Evolutionary conservation across 2,888 invertebrate genomes (phyloP).

Genomic region (Venusia cambrica): DNA sequence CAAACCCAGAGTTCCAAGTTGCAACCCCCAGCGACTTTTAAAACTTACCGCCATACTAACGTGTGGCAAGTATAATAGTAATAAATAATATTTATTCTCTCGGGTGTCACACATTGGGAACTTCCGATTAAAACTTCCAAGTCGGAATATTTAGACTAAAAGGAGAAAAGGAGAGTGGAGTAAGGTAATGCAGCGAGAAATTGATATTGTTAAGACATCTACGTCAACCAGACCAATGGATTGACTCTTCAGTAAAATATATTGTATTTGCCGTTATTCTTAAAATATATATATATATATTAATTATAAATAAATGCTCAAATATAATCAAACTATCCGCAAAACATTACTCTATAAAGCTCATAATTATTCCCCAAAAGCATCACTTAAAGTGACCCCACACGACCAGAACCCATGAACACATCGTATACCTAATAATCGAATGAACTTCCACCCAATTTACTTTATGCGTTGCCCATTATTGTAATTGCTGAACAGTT

Average conservation of each 20-base stretch:
- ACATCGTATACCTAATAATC: conserved; percentile 57
- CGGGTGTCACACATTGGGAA: conserved; percentile 43
- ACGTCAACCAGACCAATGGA: too few species aligned
- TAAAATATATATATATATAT: too few species aligned
- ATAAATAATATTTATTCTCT: conserved; percentile 51
- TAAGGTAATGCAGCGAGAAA: conserved; percentile 16
- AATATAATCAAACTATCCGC: too few species aligned
- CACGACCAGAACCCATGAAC: conserved; percentile 40
- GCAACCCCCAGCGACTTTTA: conserved; percentile 47
- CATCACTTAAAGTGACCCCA: conserved; percentile 43
- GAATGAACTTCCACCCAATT: conserved; percentile 65
- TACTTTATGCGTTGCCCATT: conserved; percentile 68
- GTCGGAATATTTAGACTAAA: conserved; percentile 35
- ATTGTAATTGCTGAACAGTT: conserved; percentile 66
- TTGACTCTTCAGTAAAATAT: too few species aligned
- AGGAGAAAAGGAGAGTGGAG: conserved; percentile 32
- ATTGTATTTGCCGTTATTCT: too few species aligned
- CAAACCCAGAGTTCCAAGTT: too few species aligned
- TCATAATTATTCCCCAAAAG: conserved; percentile 34
- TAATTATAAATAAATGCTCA: too few species aligned
- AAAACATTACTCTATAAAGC: conserved; percentile 15
- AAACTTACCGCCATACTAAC: conserved; percentile 63
- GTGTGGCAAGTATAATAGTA: conserved; percentile 62
- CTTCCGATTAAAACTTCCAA: conserved; percentile 29
- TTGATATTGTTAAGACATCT: conserved; percentile 18